Evolutionary conservation across 2,113 vertebrate species (phyloP).

Genomic region (Hyperoodon ampullatus): DNA sequence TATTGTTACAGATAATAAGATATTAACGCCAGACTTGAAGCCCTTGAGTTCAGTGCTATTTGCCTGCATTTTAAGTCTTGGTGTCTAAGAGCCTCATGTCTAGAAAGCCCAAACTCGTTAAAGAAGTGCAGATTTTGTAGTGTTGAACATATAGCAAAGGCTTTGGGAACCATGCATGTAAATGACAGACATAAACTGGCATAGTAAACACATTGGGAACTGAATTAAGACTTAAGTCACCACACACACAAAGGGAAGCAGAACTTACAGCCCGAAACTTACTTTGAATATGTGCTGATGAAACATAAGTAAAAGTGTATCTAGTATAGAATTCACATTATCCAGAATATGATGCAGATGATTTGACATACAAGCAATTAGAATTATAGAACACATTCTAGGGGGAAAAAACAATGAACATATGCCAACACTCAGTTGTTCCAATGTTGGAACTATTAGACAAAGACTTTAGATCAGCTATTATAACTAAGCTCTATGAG

Average conservation of each 20-base stretch:
- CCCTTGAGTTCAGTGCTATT: not conserved
- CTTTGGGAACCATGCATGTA: not conserved
- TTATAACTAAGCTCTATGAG: not conserved
- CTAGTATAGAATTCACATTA: not conserved
- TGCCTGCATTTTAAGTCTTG: not conserved
- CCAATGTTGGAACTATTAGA: not conserved
- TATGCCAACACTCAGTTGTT: not conserved
- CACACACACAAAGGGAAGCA: not conserved
- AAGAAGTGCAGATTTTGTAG: not conserved
- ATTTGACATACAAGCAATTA: not conserved
- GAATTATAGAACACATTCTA: not conserved
- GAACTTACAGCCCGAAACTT: not conserved
- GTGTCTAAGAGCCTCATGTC: not conserved
- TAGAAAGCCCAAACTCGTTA: not conserved
- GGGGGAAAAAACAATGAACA: not conserved
- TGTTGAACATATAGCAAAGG: not conserved
- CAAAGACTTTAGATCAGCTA: not conserved
- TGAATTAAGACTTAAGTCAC: not conserved
- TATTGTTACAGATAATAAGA: not conserved
- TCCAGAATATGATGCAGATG: not conserved
- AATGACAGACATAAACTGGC: not conserved
- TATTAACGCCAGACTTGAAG: not conserved
- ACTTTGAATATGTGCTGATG: not conserved
- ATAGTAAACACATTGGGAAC: not conserved
- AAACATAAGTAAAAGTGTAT: not conserved